These are phyloP conservation scores for Julus scanicus DNA, from an alignment of 2,888 invertebrate species.

Conservation along the genomic window DNA sequence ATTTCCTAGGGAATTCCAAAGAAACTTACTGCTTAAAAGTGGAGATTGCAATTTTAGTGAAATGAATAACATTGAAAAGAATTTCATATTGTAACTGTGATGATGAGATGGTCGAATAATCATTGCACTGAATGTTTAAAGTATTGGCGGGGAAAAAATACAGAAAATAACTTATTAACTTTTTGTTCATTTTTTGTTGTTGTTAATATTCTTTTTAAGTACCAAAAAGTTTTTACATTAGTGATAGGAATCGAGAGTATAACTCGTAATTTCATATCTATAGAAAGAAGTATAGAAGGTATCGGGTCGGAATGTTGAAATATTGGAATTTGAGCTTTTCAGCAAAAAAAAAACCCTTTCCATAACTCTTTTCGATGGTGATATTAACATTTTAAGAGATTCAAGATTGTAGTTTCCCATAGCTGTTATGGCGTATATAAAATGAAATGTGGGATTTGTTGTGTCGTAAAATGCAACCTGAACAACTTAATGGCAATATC, in stretches of 20 bases:
- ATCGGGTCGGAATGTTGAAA: background rate
- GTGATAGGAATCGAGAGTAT: background rate
- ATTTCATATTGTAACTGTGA: no score
- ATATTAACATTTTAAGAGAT: slow-evolving; percentile 5
- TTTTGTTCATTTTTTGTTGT: background rate
- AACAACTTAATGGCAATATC: slow-evolving; percentile 21
- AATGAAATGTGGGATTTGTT: slow-evolving; percentile 1
- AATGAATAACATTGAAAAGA: no score
- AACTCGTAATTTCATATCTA: no score
- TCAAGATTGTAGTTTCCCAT: background rate
- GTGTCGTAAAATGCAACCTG: slow-evolving; percentile 12
- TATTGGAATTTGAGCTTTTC: slow-evolving; percentile 21
- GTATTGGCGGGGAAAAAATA: no score
- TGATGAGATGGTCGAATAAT: no score
- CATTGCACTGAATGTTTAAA: no score
- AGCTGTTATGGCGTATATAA: slow-evolving; percentile 16
- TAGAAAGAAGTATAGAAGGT: background rate
- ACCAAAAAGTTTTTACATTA: background rate
- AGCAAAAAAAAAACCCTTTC: background rate
- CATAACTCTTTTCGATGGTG: background rate
- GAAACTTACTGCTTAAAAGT: no score
- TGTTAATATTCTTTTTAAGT: background rate
- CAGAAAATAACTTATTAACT: no score
- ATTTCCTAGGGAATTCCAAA: no score
- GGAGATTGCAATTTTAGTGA: no score